phyloP scores from a whole-genome alignment of 2,888 invertebrate genomes.

The Brachylomia viminalis region DNA sequence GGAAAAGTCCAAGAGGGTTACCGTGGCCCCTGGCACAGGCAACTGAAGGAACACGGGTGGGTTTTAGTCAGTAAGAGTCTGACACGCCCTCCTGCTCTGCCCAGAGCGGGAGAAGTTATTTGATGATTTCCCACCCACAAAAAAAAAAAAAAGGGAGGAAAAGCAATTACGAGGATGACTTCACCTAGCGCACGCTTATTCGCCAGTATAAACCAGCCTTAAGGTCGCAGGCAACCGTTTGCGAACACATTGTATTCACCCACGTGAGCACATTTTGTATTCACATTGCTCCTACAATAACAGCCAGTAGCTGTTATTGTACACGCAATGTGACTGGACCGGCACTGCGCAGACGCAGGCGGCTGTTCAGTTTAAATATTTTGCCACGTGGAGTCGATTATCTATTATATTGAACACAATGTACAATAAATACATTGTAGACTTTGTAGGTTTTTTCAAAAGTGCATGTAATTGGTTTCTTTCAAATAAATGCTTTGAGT shows the following conservation, averaged over 20 bases:
- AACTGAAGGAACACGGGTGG: too few species aligned
- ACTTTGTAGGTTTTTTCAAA: neutral
- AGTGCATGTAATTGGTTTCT: neutral
- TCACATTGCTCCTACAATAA: too few species aligned
- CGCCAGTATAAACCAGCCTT: conserved; percentile 2
- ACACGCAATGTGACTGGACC: conserved; percentile 39
- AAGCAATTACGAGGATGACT: neutral
- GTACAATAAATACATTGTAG: neutral
- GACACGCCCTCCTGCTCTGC: too few species aligned
- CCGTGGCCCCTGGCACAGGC: too few species aligned
- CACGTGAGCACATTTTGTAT: conserved; percentile 44
- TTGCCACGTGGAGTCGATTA: conserved; percentile 30
- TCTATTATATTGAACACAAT: neutral
- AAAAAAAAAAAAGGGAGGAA: too few species aligned
- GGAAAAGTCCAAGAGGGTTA: too few species aligned
- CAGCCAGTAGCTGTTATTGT: conserved; percentile 20
- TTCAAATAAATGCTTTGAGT: too few species aligned
- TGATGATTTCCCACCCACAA: too few species aligned
- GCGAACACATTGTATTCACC: conserved; percentile 10
- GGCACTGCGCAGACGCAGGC: conserved; percentile 1
- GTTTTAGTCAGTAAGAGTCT: too few species aligned
- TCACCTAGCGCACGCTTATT: neutral
- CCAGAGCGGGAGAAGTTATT: too few species aligned
- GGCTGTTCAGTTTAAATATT: conserved; percentile 16
- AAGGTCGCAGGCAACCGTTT: conserved; percentile 3